Evolutionary conservation across 35 echinoderm and acorn worm genomes (phyloP).

Genomic region (Lytechinus variegatus): DNA sequence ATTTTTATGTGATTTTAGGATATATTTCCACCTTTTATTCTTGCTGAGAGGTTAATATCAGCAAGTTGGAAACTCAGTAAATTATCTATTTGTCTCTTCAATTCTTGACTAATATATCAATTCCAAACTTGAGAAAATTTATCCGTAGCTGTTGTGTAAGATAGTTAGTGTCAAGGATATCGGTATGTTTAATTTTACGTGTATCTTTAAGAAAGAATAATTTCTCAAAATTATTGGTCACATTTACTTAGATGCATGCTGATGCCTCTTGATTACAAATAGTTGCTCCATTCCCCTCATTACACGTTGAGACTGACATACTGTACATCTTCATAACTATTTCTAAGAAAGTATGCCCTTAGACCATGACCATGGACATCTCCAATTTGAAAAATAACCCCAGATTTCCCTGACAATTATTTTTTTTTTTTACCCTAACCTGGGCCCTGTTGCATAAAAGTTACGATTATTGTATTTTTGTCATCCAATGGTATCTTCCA

Average conservation of each 20-base stretch:
- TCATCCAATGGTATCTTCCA: no score
- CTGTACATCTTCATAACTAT: not conserved
- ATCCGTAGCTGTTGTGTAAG: not conserved
- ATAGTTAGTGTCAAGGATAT: not conserved
- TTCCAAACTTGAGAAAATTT: no score
- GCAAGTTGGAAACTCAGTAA: no score
- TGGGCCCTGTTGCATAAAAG: no score
- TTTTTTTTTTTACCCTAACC: no score
- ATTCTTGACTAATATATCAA: no score
- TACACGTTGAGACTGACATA: not conserved
- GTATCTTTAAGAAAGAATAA: not conserved
- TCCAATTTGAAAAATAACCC: not conserved
- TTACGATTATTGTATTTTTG: no score
- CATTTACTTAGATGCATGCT: not conserved
- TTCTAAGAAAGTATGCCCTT: not conserved
- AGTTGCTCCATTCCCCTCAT: not conserved
- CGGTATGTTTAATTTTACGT: not conserved
- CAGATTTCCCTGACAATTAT: not conserved
- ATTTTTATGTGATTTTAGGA: no score
- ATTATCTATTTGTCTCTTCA: no score
- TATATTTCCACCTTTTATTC: no score
- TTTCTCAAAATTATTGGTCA: not conserved
- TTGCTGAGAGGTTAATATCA: no score
- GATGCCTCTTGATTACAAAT: not conserved
- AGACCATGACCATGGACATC: not conserved